Evolutionary conservation across 1,140 invertebrate species (phyloP), one percentile per base, ranked within the genome.

Genomic region (Physella acuta): DNA sequence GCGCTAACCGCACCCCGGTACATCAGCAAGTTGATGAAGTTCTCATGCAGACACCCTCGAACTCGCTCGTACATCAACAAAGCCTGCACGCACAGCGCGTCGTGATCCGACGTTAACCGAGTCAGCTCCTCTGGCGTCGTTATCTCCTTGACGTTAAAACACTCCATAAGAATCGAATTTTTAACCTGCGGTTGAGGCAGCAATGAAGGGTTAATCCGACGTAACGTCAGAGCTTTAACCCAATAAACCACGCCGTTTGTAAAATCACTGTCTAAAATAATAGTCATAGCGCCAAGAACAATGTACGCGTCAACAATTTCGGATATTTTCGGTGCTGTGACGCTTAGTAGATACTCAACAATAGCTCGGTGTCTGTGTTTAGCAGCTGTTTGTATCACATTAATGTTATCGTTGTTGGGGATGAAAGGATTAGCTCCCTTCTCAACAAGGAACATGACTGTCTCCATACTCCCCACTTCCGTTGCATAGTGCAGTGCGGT

Each of bases 11-110:
- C 52, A 14, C 64, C 64, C 26, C 52, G 34, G 52, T 67, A 67
- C 17, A 67, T 55, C 30, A 67, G n/a, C 31, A 67, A 26, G 20
- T 55, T 34, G 5, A 67, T 3, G 20, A 67, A 67, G 26, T 55
- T 67, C 1, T 67, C 33, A 33, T 67, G 24, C 4, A 3, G 17
- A 2, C 51, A 2, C 31, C 64, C 64, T 2, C 33, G 1, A 26
- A 24, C 24, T 56, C 64, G 55, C 52, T 67, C 64, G 31, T 56
- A 67, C 1, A 67, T 37, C 1, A 67, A 28, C 52, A 67, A 51
- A 14, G 64, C 64, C 28, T 67, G 52, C 4, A 67, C 26, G 3
- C 1, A 26, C 2, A 67, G 26, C 20, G 1, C 14, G 16, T 55
- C 52, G 28, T 28, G 51, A n/a, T 67, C 33, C 8, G 26, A n/a